Evolutionary conservation across 2,797 vertebrate genomes (phyloP), one percentile per base, ranked within the genome.

Genomic region (Selene dorsalis): DNA sequence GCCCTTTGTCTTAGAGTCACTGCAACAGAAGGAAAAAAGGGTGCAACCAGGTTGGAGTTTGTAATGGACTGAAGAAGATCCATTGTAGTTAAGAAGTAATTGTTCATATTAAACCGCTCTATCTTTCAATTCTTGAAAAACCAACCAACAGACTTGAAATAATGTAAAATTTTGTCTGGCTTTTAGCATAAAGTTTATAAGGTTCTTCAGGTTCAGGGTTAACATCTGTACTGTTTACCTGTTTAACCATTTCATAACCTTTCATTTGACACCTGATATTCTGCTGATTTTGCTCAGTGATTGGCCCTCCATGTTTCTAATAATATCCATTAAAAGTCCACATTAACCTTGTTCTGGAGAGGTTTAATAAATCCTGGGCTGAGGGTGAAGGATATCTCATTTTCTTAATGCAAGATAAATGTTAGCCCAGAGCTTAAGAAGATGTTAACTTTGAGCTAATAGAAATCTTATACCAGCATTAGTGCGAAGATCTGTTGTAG

Each of bases 1-100:
- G 30, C 35, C 69, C 55, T 72, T 87, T 88, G 76, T 88, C 4
- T 78, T 12, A 47, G 18, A 70, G n/a, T 59, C 53, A 20, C 58
- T 70, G 68, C 62, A 82, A 59, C 56, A 77, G 10, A 79, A 38
- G 58, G 12, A n/a, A 71, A 73, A 74, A 75, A 73, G 32, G 47
- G n/a, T 38, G 56, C 66, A 71, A 66, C 57, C 58, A 32, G 63
- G 47, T n/a, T 52, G 35, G 13, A 48, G 41, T 60, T 45, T 69
- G 62, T 69, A 35, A 57, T 45, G 30, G 30, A 77, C 70, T 79
- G 14, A 62, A 63, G 52, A 4, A 39, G 56, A 72, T 69, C 47
- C 22, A 43, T 10, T 26, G 20, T 48, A n/a, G 48, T 60, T 22
- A 41, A 41, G 16, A 26, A 8, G 18, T 10, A 8, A 61, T 70